Conservation (phyloP, 2,888 invertebrate genomes). For the Deroplatys truncata region DNA sequence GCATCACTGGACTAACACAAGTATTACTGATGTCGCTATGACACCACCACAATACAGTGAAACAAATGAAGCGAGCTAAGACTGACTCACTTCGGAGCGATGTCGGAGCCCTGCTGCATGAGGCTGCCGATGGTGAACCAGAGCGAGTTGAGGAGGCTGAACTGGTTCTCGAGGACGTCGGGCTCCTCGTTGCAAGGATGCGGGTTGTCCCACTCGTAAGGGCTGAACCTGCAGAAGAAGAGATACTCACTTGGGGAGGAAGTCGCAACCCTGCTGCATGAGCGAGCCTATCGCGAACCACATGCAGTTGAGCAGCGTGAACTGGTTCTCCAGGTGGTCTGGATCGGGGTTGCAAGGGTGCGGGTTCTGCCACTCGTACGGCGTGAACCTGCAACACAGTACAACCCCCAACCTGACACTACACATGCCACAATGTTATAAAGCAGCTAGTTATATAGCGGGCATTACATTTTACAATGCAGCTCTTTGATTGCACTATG, state of each 20-base stretch:
- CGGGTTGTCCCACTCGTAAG: constrained; percentile 91
- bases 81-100: constrained; percentile 79
- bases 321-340: constrained; percentile 85
- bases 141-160: constrained; percentile 86
- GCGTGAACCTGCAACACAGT: constrained; percentile 69
- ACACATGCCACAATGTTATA: too few species aligned
- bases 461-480: too few species aligned
- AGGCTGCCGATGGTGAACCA: constrained; percentile 93
- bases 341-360: constrained; percentile 81
- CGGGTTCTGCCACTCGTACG: constrained; percentile 93
- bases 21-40: neutral
- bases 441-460: too few species aligned
- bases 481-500: too few species aligned
- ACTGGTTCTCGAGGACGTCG: constrained; percentile 83
- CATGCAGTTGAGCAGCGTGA: constrained; percentile 88
- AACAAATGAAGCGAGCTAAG: neutral
- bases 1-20: too few species aligned
- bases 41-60: neutral
- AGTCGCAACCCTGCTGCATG: constrained; percentile 95
- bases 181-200: constrained; percentile 81
- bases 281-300: constrained; percentile 96
- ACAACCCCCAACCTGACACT: neutral
- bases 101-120: constrained; percentile 91
- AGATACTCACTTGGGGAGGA: constrained; percentile 78
- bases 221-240: constrained; percentile 67